A percentile compares a stretch with the other conserved stretches of the same genome.
Conservation (phyloP, 2,888 invertebrate genomes). For the Siphonodentalium dalli region DNA sequence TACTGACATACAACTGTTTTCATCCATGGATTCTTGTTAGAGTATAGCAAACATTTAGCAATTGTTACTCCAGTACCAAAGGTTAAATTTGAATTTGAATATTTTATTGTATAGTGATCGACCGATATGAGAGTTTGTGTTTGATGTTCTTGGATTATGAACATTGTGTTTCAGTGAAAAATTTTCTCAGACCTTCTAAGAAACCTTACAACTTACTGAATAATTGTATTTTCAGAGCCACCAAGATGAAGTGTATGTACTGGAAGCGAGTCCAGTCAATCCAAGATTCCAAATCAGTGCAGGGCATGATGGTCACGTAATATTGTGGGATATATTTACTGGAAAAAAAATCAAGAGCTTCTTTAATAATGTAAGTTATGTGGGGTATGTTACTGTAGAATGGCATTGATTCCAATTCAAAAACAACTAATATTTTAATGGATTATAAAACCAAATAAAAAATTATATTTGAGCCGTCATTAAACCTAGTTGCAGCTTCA, state of each 20-base stretch:
- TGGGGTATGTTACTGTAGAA: neutral
- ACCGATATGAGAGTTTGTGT: no score
- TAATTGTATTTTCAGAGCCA: conserved; percentile 71
- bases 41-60: no score
- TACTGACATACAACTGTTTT: no score
- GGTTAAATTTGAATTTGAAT: no score
- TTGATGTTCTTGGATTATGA: no score
- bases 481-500: neutral
- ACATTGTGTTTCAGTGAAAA: no score
- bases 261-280: conserved; percentile 90
- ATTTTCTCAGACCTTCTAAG: no score
- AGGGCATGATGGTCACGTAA: conserved; percentile 89
- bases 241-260: conserved; percentile 90
- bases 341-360: conserved; percentile 64
- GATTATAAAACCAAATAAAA: neutral
- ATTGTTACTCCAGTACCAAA: no score
- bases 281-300: conserved; percentile 80
- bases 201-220: no score
- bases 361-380: conserved; percentile 56
- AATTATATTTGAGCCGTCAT: neutral
- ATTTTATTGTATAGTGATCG: no score
- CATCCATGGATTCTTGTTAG: no score
- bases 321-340: conserved; percentile 67
- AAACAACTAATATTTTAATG: neutral
- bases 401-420: neutral